These are phyloP conservation scores for Archips crataeganus DNA, from an alignment of 2,888 invertebrate genomes.

Conservation along the genomic window DNA sequence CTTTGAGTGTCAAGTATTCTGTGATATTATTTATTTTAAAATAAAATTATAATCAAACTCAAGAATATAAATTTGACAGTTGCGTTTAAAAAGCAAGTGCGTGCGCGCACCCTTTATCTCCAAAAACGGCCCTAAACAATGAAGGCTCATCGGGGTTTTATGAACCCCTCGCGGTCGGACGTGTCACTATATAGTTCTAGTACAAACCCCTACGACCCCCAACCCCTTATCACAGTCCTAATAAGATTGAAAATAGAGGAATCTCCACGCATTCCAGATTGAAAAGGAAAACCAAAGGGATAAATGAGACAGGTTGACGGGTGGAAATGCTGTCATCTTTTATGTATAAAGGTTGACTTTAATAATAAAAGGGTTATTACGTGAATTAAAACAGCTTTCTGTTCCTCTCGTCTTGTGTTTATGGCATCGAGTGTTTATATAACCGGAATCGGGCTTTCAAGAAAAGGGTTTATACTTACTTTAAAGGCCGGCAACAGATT, in stretches of 20 bases:
- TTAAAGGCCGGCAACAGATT: too few species aligned
- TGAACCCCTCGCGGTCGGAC: conserved; percentile 39
- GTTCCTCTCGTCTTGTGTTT: neutral
- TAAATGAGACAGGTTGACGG: conserved; percentile 19
- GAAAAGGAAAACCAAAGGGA: conserved; percentile 11
- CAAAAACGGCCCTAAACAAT: conserved; percentile 42
- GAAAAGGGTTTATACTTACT: too few species aligned
- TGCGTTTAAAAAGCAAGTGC: conserved; percentile 23
- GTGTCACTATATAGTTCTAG: conserved; percentile 26
- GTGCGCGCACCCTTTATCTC: conserved; percentile 29
- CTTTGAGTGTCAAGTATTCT: too few species aligned
- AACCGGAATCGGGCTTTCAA: too few species aligned
- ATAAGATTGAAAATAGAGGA: neutral
- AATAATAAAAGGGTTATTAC: conserved; percentile 31
- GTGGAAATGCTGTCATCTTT: conserved; percentile 33
- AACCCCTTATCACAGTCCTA: neutral
- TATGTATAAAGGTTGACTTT: conserved; percentile 30
- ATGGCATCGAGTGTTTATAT: too few species aligned
- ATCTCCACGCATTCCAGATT: neutral
- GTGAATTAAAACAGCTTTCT: conserved; percentile 16
- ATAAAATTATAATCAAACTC: too few species aligned
- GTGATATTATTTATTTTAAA: too few species aligned
- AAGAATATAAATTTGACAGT: neutral
- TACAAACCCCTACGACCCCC: neutral
- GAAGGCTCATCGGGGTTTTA: conserved; percentile 34